phyloP scores from a whole-genome alignment of 2,113 vertebrate genomes.

The Lynx canadensis region DNA sequence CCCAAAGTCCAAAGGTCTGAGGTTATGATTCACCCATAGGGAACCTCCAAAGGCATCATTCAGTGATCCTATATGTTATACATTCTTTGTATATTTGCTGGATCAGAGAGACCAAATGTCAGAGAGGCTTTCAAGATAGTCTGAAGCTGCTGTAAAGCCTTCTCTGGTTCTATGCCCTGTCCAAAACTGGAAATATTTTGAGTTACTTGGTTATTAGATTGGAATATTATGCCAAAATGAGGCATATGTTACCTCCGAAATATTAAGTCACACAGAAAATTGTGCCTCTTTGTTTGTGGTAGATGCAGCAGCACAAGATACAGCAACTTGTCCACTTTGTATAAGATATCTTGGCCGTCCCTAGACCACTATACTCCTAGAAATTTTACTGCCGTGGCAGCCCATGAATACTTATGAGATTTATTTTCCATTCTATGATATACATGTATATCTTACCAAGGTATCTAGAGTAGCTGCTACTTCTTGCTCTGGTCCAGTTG shows the following conservation, averaged over 20 bases:
- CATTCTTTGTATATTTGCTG: not conserved
- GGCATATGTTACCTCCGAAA: not conserved
- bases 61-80: not conserved
- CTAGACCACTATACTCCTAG: not conserved
- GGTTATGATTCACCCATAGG: not conserved
- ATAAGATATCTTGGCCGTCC: not conserved
- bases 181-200: not conserved
- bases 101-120: not conserved
- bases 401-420: not conserved
- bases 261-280: not conserved
- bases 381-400: not conserved
- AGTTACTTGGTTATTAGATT: not conserved
- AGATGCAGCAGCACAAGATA: not conserved
- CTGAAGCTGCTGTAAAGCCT: not conserved
- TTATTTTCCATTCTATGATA: not conserved
- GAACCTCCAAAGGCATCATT: not conserved
- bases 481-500: not conserved
- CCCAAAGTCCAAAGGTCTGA: not conserved
- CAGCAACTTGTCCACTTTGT: not conserved
- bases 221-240: not conserved
- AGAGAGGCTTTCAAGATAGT: not conserved
- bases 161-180: not conserved
- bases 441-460: not conserved
- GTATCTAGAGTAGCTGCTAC: not conserved
- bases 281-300: not conserved